Conservation (phyloP, 2,888 invertebrate genomes). For the Scaptomyza reducta region DNA sequence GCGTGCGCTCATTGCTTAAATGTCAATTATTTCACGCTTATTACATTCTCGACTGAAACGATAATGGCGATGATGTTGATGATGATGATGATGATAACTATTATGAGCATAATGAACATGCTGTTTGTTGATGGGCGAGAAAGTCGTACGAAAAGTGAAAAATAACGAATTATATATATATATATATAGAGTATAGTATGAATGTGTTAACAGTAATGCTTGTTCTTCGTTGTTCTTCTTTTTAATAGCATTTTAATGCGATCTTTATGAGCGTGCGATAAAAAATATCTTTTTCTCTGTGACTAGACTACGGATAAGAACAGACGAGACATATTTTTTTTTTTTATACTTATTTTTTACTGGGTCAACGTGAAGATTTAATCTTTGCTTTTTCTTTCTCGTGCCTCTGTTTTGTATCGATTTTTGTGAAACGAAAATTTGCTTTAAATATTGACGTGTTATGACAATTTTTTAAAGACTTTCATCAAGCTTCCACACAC, state of each 20-base stretch:
- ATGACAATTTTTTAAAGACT: conserved; percentile 4
- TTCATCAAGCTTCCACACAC: background rate
- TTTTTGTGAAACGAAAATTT: conserved; percentile 8
- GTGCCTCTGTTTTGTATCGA: background rate
- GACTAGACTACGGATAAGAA: conserved; percentile 27
- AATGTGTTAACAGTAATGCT: conserved; percentile 21
- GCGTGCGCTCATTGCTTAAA: conserved; percentile 74
- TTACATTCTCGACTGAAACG: conserved; percentile 61
- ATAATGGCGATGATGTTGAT: conserved; percentile 35
- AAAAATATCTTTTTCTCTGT: conserved; percentile 17
- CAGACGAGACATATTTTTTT: background rate
- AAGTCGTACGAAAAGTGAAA: conserved; percentile 56
- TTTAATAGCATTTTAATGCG: conserved; percentile 70
- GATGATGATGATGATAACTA: conserved; percentile 31
- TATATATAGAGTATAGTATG: background rate
- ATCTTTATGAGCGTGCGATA: conserved; percentile 70
- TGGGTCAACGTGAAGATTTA: conserved; percentile 39
- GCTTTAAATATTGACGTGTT: conserved; percentile 15
- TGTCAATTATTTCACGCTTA: conserved; percentile 80
- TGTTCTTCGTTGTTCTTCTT: conserved; percentile 10
- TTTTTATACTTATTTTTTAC: conserved; percentile 25
- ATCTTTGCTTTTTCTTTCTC: background rate
- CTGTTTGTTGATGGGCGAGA: conserved; percentile 42
- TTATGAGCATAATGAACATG: conserved; percentile 23
- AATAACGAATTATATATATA: conserved; percentile 14